A percentile compares a stretch with the other conserved stretches of the same genome.
These are phyloP conservation scores for Caenorhabditis plicata DNA, from an alignment of 2,888 invertebrate species.

Conservation along the genomic window DNA sequence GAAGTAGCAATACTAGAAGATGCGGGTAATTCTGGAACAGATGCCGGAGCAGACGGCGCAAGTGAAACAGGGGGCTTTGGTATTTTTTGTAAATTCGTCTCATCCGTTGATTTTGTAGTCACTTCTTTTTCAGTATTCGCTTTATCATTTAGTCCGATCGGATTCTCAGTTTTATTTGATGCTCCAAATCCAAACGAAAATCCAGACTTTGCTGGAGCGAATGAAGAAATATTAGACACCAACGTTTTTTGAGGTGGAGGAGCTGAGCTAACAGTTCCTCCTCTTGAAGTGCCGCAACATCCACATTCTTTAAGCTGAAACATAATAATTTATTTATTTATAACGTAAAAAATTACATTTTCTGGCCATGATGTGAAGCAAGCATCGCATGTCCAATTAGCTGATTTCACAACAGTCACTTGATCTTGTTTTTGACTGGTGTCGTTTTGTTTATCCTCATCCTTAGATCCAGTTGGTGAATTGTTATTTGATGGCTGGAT, in stretches of 20 bases:
- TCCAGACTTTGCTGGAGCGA: conserved; percentile 4
- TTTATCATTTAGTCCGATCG: no score
- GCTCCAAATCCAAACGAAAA: conserved; percentile 24
- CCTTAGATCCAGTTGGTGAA: conserved; percentile 7
- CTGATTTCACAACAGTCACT: background rate
- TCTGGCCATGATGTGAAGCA: conserved; percentile 20
- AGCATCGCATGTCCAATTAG: conserved; percentile 16
- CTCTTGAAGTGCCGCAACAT: conserved; percentile 13
- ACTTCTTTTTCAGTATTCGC: no score
- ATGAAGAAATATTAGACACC: conserved; percentile 13
- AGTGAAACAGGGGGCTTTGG: background rate
- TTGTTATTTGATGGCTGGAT: conserved; percentile 20
- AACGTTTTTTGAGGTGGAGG: conserved; percentile 14
- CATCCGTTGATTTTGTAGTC: background rate
- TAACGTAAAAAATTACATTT: conserved; percentile 1
- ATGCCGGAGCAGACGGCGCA: background rate
- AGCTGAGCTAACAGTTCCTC: background rate
- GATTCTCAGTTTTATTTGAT: no score
- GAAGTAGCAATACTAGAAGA: background rate
- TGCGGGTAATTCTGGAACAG: background rate
- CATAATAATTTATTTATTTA: background rate
- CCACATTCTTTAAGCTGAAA: conserved; percentile 17
- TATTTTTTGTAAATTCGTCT: background rate
- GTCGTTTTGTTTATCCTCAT: background rate
- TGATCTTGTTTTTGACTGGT: background rate